Base-by-base conservation (phyloP, 1,140 invertebrate genomes). In the Luehdorfia chinensis region DNA sequence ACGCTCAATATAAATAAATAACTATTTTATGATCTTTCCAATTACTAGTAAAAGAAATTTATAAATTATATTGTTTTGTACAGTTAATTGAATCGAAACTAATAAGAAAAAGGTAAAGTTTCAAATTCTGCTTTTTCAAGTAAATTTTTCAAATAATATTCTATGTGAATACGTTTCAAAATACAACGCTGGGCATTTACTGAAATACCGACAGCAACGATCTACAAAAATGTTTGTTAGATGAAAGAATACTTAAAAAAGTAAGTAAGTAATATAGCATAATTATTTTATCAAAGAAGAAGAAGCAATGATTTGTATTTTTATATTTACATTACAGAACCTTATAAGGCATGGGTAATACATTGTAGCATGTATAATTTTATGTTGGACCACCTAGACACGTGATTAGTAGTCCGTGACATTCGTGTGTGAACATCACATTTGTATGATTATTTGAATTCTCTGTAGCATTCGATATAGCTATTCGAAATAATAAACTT, bases 301-400 rank as follows among this genome's bases (percentile, higher is more conserved):
- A 6, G 1, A 27, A 7, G 1, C 0, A 6, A 23, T 7, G 23
- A 27, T 27, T 27, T 27, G 11, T 27, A 9, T n/a, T 7, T 27
- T 27, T 7, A 8, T 9, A 27, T 27, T 27, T 7, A 27, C 25
- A 27, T 27, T 27, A 9, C 7, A n/a, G 4, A 2, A 8, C 25
- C 4, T 27, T 8, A 8, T 1, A 12, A 31, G 30, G 9, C 19
- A 21, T 21, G 19, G 6, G 6, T 21, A 21, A 3, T 21, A 21
- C 19, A 1, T 3, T n/a, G 8, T n/a, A 34, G 32, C 32, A 36
- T 8, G 6, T 16, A 15, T 28, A 31, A 13, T 25, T 9, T 14
- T 14, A 25, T 13, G 12, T 27, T 27, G 15, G 39, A 43, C 39
- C 39, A 28, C 39, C 13, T 16, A 43, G 27, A 9, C 13, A 43